phyloP scores from a whole-genome alignment of 2,113 vertebrate genomes.

The Phaetusa simplex region DNA sequence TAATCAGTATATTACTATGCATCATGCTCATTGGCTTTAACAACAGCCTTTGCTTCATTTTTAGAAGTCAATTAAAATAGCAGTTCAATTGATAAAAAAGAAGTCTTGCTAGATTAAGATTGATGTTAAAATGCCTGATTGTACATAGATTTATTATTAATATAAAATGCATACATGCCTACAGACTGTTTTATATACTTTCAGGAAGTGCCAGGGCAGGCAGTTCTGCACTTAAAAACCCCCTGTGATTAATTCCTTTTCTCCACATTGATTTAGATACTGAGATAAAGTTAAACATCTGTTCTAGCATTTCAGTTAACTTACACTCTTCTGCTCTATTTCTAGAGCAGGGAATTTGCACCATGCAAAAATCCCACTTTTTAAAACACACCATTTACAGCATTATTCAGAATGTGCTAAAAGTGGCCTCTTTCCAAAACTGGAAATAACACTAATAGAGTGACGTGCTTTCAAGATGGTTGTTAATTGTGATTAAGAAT shows the following conservation, averaged over 20 bases:
- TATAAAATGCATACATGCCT: slow-evolving; percentile 35
- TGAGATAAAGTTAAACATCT: neutral
- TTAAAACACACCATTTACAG: neutral
- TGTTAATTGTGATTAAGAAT: slow-evolving; percentile 16
- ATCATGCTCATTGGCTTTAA: slow-evolving; percentile 46
- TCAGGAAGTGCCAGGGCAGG: neutral
- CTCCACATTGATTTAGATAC: neutral
- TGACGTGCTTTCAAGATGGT: neutral
- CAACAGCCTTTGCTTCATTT: slow-evolving; percentile 53
- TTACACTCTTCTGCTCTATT: neutral
- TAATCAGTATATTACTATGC: slow-evolving; percentile 58
- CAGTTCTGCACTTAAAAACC: slow-evolving; percentile 14
- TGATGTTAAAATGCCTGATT: slow-evolving; percentile 57
- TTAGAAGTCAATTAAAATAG: slow-evolving; percentile 68
- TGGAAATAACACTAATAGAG: neutral
- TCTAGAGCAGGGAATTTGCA: neutral
- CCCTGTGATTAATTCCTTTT: slow-evolving; percentile 26
- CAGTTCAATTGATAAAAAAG: slow-evolving; percentile 58
- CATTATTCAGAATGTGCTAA: neutral
- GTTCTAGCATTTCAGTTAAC: neutral
- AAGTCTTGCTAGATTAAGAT: slow-evolving; percentile 58
- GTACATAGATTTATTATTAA: slow-evolving; percentile 61
- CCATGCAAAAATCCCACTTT: neutral
- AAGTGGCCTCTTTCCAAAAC: neutral
- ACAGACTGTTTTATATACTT: slow-evolving; percentile 17